Conservation (phyloP, 2,113 vertebrate genomes). For the Bos indicus region DNA sequence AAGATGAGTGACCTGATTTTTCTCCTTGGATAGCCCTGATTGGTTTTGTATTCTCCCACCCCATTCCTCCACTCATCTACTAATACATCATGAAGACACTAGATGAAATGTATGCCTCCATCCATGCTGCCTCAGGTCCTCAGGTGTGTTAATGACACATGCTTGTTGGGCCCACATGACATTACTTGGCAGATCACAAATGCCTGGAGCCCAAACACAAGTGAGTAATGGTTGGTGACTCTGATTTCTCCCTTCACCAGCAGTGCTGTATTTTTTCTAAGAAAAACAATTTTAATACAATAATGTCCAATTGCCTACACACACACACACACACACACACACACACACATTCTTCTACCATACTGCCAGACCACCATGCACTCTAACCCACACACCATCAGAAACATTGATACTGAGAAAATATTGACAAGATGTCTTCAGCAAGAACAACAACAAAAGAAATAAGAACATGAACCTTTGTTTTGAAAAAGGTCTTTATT, state of each 20-base stretch:
- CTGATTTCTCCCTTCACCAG: background rate
- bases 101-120: background rate
- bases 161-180: background rate
- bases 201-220: conserved; percentile 31
- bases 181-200: background rate
- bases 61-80: background rate
- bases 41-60: background rate
- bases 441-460: background rate
- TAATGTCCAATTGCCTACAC: background rate
- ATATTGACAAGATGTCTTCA: background rate
- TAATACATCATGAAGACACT: conserved; percentile 26
- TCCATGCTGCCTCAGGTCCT: background rate
- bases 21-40: background rate
- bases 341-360: background rate
- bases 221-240: background rate
- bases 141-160: background rate
- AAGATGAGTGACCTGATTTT: background rate
- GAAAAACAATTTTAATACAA: background rate
- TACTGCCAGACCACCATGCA: background rate
- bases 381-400: background rate
- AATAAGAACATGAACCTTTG: background rate
- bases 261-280: background rate
- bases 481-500: conserved; percentile 15
- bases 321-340: background rate
- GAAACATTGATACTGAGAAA: background rate